Conservation (phyloP, 2,888 invertebrate species). For the Eristalis intricaria region DNA sequence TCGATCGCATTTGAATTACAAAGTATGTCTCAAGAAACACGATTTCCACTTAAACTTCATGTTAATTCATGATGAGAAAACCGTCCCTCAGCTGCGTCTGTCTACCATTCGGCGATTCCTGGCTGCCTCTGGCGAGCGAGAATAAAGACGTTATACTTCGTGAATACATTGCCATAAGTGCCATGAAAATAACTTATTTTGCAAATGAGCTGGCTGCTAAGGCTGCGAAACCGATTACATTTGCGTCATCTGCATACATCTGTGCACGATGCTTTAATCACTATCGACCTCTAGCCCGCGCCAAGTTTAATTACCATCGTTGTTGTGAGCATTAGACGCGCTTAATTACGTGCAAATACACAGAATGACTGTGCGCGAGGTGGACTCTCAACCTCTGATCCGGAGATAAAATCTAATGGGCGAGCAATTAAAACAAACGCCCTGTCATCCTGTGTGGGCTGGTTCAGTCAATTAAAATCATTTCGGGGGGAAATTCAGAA, state of each 20-base stretch:
- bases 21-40: background rate
- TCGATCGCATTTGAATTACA: background rate
- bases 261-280: conserved; percentile 8
- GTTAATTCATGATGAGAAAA: background rate
- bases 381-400: conserved; percentile 33
- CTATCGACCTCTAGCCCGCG: conserved; percentile 40
- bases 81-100: background rate
- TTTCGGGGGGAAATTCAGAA: background rate
- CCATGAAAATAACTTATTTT: conserved; percentile 20
- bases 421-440: background rate
- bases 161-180: background rate
- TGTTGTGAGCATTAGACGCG: conserved; percentile 2
- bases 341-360: conserved; percentile 39
- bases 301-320: conserved; percentile 17
- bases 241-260: conserved; percentile 14
- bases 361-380: background rate
- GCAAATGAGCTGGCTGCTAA: conserved; percentile 17
- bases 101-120: background rate
- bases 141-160: background rate
- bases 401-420: conserved; percentile 18
- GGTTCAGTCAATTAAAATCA: background rate
- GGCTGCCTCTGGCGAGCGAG: background rate
- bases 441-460: background rate
- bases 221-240: conserved; percentile 33
- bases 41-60: background rate